phyloP scores from a whole-genome alignment of 2,113 vertebrate species.

The Ochotona curzoniae region DNA sequence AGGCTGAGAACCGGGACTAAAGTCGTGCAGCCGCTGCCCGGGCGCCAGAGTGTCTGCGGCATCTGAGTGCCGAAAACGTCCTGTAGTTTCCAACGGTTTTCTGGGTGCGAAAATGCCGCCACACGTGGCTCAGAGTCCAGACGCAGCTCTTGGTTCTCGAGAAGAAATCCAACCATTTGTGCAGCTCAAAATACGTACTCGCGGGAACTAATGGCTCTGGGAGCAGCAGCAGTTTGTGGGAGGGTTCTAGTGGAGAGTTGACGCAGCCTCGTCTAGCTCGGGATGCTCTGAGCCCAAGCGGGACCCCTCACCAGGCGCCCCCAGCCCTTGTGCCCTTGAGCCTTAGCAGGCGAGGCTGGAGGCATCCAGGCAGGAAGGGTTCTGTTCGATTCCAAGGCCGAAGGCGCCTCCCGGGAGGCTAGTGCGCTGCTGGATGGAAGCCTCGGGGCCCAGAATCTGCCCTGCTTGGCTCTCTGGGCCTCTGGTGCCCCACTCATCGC shows the following conservation, averaged over 20 bases:
- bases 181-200: constrained; percentile 46
- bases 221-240: constrained; percentile 27
- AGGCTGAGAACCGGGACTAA: background rate
- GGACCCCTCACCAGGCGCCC: background rate
- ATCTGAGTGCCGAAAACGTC: background rate
- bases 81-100: background rate
- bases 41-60: background rate
- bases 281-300: background rate
- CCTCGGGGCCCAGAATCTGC: background rate
- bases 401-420: background rate
- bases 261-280: background rate
- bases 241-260: constrained; percentile 26
- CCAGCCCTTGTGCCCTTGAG: background rate
- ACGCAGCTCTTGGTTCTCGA: constrained; percentile 33
- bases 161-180: constrained; percentile 63
- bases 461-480: background rate
- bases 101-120: background rate
- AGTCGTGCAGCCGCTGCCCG: background rate
- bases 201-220: constrained; percentile 11
- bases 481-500: background rate
- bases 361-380: background rate
- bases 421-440: background rate
- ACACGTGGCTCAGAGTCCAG: constrained; percentile 50
- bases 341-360: background rate
- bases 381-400: background rate